Evolutionary conservation across 2,888 invertebrate species (phyloP), one percentile per base, ranked within the genome.

Genomic region (Synanthedon formicaeformis): DNA sequence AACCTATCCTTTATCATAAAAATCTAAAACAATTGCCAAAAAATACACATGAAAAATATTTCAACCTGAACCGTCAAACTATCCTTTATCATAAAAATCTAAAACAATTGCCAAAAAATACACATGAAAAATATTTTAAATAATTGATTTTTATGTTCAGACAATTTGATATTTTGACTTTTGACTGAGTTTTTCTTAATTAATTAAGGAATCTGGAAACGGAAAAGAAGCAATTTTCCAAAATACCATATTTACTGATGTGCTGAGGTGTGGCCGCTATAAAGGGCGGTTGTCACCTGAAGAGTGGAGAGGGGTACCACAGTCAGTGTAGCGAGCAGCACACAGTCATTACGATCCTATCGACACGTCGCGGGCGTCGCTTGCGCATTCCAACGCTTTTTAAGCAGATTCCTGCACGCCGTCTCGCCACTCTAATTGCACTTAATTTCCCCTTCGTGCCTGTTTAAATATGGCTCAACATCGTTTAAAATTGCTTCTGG

Each of bases 401-500:
- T 79, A 68, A 63, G 63, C 67, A 73, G 75, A 84, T 84, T 74
- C 81, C 73, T 64, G 65, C 73, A 70, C 78, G 76, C 81, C 76
- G 79, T 71, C 73, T 73, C 75, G 71, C 75, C 67, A 75, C 65
- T 75, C 78, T 85, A 84, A 84, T 84, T 83, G 75, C 75, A 73
- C 75, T 81, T 83, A 83, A 85, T 85, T 84, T 77, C 67, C 76
- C 62, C 76, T 75, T 74, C 81, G 77, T 80, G 81, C 79, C 71
- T 81, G 73, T 73, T 81, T 83, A 81, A 83, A 83, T 81, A 79
- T 75, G 63, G 61, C 61, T 62, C 65, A 56, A 66, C 61, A 67
- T 66, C 68, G 65, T 69, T 73, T 69, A 73, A 74, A 71, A 75
- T 76, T 74, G 66, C 73, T 57, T 63, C 57, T 52, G 41, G 52